These are phyloP conservation scores for Synchiropus splendidus DNA, from an alignment of 2,113 vertebrate genomes.

Conservation along the genomic window DNA sequence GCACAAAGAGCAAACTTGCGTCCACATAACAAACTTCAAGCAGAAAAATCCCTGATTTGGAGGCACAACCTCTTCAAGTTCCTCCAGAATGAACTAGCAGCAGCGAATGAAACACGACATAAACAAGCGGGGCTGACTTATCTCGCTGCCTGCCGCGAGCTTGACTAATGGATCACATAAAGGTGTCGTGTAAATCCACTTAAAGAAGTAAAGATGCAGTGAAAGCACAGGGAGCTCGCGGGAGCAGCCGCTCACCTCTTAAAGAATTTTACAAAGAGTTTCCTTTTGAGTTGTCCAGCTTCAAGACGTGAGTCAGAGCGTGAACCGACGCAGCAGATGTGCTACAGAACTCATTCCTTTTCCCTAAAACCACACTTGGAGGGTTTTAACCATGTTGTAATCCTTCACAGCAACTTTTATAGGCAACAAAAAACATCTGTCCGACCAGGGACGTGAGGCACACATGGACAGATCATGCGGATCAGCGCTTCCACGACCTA, in stretches of 20 bases:
- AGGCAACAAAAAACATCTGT: conserved; percentile 17
- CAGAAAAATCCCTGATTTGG: too few species aligned
- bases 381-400: conserved; percentile 13
- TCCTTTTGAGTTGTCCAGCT: conserved; percentile 6
- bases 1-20: too few species aligned
- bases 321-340: conserved; percentile 37
- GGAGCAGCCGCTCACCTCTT: conserved; percentile 1
- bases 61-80: too few species aligned
- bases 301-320: neutral
- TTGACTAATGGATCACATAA: too few species aligned
- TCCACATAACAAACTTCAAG: too few species aligned
- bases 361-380: conserved; percentile 17
- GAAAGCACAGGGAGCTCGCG: conserved; percentile 1
- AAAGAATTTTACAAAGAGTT: conserved; percentile 18
- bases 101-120: too few species aligned
- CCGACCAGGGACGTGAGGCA: conserved; percentile 3
- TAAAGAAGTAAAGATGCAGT: conserved; percentile 7
- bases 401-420: conserved; percentile 28
- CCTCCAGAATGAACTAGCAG: too few species aligned
- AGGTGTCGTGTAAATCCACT: too few species aligned
- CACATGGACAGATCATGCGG: too few species aligned
- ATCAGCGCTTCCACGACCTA: too few species aligned
- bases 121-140: too few species aligned
- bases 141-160: too few species aligned
- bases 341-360: conserved; percentile 25